A percentile compares a stretch with the other conserved stretches of the same genome.
phyloP scores from a whole-genome alignment of 2,888 invertebrate species.

The Plagodis dolabraria region DNA sequence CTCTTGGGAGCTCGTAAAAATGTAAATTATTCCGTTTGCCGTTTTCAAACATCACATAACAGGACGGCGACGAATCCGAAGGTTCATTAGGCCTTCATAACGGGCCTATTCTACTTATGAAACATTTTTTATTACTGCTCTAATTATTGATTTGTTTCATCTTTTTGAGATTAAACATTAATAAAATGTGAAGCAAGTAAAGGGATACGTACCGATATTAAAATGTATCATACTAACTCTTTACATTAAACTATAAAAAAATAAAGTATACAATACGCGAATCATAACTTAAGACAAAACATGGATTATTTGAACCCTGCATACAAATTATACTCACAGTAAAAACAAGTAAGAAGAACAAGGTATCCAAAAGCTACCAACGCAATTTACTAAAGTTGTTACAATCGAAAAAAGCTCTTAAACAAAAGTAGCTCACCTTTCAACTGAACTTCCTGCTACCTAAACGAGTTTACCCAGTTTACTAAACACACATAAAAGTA shows the following conservation, averaged over 20 bases:
- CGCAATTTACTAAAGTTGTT: neutral
- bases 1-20: slow-evolving; percentile 57
- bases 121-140: slow-evolving; percentile 26
- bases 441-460: slow-evolving; percentile 3
- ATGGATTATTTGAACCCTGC: too few relatives aligned
- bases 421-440: neutral
- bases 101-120: slow-evolving; percentile 48
- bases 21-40: slow-evolving; percentile 55
- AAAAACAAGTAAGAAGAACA: too few relatives aligned
- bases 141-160: slow-evolving; percentile 22
- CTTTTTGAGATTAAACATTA: neutral
- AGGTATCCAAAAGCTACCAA: too few relatives aligned
- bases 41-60: slow-evolving; percentile 42
- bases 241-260: too few relatives aligned
- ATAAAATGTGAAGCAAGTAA: too few relatives aligned
- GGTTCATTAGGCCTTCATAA: slow-evolving; percentile 51
- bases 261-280: too few relatives aligned
- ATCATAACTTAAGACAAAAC: too few relatives aligned
- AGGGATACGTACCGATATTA: too few relatives aligned
- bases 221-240: too few relatives aligned
- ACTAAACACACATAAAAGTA: slow-evolving; percentile 18
- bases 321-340: too few relatives aligned
- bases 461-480: slow-evolving; percentile 4
- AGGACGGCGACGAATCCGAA: slow-evolving; percentile 40
- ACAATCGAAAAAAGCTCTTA: slow-evolving; percentile 1